These are phyloP conservation scores for Actinostola sp. DNA, from an alignment of 92 coral and sea anemone species.

Conservation along the genomic window DNA sequence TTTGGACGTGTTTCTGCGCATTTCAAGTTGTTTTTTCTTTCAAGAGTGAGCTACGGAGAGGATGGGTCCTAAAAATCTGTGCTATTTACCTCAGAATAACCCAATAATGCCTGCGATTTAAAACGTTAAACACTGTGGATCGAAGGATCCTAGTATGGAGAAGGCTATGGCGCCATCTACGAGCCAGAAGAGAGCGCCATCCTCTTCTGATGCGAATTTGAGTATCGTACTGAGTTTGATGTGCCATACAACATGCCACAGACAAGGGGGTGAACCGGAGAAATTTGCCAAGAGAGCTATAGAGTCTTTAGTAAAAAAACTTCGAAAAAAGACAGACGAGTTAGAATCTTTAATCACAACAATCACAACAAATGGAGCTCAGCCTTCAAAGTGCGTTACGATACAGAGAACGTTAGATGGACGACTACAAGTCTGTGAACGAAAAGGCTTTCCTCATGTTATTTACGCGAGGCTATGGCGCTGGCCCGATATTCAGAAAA, in stretches of 20 bases:
- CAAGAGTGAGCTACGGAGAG: conserved; percentile 41
- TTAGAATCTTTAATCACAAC: conserved; percentile 93
- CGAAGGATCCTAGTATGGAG: conserved; percentile 80
- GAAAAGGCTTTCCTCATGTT: conserved; percentile 99
- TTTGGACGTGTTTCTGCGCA: conserved; percentile 85
- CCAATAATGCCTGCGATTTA: conserved; percentile 17
- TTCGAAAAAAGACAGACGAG: conserved; percentile 97
- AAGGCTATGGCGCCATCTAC: conserved; percentile 82
- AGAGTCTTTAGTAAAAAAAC: conserved; percentile 96
- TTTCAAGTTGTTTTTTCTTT: conserved; percentile 78
- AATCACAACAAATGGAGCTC: conserved; percentile 90
- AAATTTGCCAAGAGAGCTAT: conserved; percentile 99
- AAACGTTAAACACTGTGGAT: conserved; percentile 56
- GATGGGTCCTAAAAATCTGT: conserved; percentile 38
- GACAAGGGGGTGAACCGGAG: conserved; percentile 99
- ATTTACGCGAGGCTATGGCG: conserved; percentile 99
- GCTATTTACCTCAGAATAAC: conserved; percentile 35
- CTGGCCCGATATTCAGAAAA: conserved; percentile 99
- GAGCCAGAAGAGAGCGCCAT: conserved; percentile 94
- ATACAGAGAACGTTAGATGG: conserved; percentile 98
- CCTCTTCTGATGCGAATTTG: conserved; percentile 98
- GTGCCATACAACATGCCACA: conserved; percentile 98
- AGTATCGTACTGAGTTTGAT: conserved; percentile 94
- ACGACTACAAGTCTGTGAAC: conserved; percentile 98
- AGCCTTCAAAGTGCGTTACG: conserved; percentile 98